phyloP scores from a whole-genome alignment of 2,113 vertebrate genomes.

The Aspidoscelis tigris region DNA sequence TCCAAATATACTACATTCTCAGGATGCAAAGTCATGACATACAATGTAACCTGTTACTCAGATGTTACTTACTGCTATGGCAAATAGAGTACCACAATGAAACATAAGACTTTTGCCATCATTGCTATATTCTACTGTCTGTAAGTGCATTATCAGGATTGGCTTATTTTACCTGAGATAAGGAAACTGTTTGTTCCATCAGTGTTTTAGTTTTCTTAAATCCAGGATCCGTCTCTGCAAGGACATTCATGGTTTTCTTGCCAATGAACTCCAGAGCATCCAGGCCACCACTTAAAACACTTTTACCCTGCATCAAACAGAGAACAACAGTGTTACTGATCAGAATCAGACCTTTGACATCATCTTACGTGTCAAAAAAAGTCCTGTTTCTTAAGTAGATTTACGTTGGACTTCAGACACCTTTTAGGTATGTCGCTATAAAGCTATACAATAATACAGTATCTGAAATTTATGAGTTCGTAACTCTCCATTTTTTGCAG shows the following conservation, averaged over 20 bases:
- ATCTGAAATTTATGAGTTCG: constrained; percentile 18
- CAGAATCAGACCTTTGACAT: not conserved
- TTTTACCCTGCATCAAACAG: constrained; percentile 85
- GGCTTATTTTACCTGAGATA: constrained; percentile 86
- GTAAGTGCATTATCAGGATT: constrained; percentile 18
- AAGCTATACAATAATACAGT: constrained; percentile 8
- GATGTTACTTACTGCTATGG: too few species aligned
- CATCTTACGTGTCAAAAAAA: not conserved
- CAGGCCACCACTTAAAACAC: constrained; percentile 92
- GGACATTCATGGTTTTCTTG: constrained; percentile 97
- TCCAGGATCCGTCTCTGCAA: constrained; percentile 96
- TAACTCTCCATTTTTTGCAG: constrained; percentile 43
- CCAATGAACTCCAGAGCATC: constrained; percentile 98
- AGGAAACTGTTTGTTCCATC: constrained; percentile 92
- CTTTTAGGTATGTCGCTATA: not conserved
- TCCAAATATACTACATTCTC: not conserved
- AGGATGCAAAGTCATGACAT: not conserved
- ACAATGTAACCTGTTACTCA: not conserved
- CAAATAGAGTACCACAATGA: too few species aligned
- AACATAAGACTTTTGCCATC: too few species aligned
- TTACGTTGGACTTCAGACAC: not conserved
- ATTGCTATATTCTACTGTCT: not conserved
- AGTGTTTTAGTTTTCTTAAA: constrained; percentile 96
- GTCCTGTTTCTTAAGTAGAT: not conserved
- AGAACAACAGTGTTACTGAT: not conserved